phyloP scores from a whole-genome alignment of 2,113 vertebrate species.

The Cheirogaleus medius region DNA sequence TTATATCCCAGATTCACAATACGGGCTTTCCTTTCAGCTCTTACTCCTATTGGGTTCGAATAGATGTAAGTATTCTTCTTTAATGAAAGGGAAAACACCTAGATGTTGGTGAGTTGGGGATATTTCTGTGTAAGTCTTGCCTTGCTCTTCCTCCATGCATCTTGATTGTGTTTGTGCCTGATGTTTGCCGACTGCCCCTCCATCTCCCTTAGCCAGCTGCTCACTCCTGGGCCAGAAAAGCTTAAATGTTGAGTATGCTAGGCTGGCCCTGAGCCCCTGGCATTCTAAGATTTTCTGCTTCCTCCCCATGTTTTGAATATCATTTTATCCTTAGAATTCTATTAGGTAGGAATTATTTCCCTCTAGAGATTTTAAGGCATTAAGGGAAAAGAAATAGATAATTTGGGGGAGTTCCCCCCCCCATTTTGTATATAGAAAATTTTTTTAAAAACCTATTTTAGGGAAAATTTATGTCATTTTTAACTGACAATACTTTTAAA shows the following conservation, averaged over 20 bases:
- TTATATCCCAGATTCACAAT: neutral
- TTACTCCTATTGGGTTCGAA: neutral
- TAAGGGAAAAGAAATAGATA: neutral
- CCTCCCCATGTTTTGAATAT: neutral
- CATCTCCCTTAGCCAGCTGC: neutral
- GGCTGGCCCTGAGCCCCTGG: neutral
- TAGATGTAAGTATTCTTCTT: neutral
- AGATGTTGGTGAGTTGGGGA: neutral
- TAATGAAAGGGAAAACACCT: neutral
- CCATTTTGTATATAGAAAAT: neutral
- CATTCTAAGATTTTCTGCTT: neutral
- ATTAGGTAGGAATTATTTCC: slow-evolving; percentile 30
- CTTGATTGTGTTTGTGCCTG: neutral
- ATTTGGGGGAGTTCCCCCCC: neutral
- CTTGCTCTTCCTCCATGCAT: neutral
- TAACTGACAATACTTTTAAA: neutral
- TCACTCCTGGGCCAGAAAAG: neutral
- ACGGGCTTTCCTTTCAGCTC: neutral
- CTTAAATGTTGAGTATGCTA: neutral
- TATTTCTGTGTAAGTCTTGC: neutral
- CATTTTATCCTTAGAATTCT: slow-evolving; percentile 19
- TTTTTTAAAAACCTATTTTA: neutral
- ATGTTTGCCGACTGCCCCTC: neutral
- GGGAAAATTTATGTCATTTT: neutral
- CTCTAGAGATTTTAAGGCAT: neutral